Evolutionary conservation across 2,797 vertebrate species (phyloP).

Genomic region (Vultur gryphus): DNA sequence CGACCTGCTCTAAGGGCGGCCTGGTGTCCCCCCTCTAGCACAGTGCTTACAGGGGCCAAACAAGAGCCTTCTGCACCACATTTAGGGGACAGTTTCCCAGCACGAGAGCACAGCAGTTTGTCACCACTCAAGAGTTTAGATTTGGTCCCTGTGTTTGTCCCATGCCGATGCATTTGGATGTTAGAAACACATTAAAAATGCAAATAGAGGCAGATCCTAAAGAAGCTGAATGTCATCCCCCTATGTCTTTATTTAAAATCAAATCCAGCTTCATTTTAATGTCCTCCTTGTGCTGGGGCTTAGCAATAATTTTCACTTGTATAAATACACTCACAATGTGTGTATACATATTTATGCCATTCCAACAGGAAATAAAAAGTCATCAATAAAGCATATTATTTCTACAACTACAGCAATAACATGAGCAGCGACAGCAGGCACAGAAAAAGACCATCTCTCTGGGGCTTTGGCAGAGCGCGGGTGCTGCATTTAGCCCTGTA

Average conservation of each 20-base stretch:
- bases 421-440: background rate
- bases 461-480: background rate
- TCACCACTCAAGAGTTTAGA: background rate
- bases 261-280: background rate
- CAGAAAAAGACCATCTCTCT: background rate
- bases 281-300: background rate
- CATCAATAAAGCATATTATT: slow-evolving; percentile 11
- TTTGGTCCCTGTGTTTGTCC: background rate
- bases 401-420: background rate
- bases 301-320: background rate
- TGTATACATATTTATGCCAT: background rate
- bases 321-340: background rate
- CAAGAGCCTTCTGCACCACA: background rate
- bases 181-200: background rate
- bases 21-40: background rate
- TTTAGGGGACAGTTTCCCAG: background rate
- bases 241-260: background rate
- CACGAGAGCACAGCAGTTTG: background rate
- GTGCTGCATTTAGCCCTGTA: background rate
- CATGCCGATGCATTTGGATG: background rate
- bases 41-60: background rate
- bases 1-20: background rate
- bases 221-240: background rate
- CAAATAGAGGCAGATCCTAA: background rate
- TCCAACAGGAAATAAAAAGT: background rate